Evolutionary conservation across 37 sponge, comb jelly and placozoan genomes (phyloP), one percentile per base, ranked within the genome.

Genomic region (Oopsacas minuta): DNA sequence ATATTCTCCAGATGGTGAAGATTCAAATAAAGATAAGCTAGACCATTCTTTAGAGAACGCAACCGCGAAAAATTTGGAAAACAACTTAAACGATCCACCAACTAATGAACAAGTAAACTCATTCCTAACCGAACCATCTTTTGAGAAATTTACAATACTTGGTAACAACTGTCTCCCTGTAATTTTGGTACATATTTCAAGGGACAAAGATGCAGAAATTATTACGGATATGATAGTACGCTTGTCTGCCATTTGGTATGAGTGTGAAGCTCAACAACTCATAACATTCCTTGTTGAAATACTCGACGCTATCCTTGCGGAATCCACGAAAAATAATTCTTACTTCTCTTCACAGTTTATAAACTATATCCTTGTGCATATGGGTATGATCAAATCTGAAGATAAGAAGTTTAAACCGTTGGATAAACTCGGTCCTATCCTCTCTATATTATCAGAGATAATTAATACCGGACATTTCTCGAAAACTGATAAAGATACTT

Each of bases 291-390:
- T 61, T 3, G 28, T n/a, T 12, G 22, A n/a, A 12, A 61, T 61
- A n/a, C 75, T 61, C 5, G 75, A 61, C 75, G 75, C 75, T 25
- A 61, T 61, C 22, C 22, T 61, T 32, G 5, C 20, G 1, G 75
- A 61, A 12, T 61, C 1, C 75, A 34, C 75, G 20, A 61, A 10
- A 25, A 5, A 61, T 61, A 61, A 61, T n/a, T 3, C 75, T 20
- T 25, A 61, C 20, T 61, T 61, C 30, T 61, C 75, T 61, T 61
- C 75, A n/a, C 75, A 61, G 75, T 61, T 61, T n/a, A 12, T 61
- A 20, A 61, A n/a, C 75, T 61, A 61, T 12, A 61, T 61, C 1
- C 22, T 61, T 32, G 75, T 61, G 30, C 75, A 61, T n/a, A 32
- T 61, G 22, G 75, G 75, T 3, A 10, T 61, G 75, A 5, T 61